phyloP scores from a whole-genome alignment of 2,797 vertebrate genomes.

The Dendrocincla fuliginosa region DNA sequence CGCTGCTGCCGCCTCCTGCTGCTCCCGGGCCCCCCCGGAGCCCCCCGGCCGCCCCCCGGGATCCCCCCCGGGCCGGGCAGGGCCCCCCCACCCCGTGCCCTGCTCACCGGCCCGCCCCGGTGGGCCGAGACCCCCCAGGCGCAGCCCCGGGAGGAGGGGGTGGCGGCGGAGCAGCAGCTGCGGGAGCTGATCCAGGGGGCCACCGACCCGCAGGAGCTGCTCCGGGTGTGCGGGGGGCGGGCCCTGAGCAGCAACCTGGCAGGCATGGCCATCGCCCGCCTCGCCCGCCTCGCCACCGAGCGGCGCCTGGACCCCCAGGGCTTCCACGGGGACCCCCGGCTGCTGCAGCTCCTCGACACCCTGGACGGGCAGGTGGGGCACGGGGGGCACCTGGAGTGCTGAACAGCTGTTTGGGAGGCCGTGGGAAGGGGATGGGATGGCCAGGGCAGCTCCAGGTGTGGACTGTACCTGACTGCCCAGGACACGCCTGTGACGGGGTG shows the following conservation, averaged over 20 bases:
- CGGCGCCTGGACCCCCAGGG: neutral
- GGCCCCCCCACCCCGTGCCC: neutral
- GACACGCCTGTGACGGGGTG: too few relatives aligned
- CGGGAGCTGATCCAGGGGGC: neutral
- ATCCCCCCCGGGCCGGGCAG: too few relatives aligned
- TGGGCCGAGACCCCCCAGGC: neutral
- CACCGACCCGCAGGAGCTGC: neutral
- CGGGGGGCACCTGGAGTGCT: too few relatives aligned
- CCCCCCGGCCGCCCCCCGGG: neutral
- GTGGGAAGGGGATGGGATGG: too few relatives aligned
- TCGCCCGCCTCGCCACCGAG: neutral
- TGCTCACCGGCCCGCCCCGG: neutral
- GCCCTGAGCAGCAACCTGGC: neutral
- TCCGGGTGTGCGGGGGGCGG: neutral
- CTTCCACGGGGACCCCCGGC: neutral
- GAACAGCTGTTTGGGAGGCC: neutral
- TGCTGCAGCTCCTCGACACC: neutral
- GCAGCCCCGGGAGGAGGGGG: neutral
- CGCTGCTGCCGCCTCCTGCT: neutral
- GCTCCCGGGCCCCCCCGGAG: neutral
- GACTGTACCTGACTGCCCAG: accelerated
- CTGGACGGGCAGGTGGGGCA: too few relatives aligned
- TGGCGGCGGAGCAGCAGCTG: neutral
- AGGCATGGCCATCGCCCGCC: neutral
- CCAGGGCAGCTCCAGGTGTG: too few relatives aligned